Conservation (phyloP, 2,797 vertebrate genomes). For the Morus bassanus region DNA sequence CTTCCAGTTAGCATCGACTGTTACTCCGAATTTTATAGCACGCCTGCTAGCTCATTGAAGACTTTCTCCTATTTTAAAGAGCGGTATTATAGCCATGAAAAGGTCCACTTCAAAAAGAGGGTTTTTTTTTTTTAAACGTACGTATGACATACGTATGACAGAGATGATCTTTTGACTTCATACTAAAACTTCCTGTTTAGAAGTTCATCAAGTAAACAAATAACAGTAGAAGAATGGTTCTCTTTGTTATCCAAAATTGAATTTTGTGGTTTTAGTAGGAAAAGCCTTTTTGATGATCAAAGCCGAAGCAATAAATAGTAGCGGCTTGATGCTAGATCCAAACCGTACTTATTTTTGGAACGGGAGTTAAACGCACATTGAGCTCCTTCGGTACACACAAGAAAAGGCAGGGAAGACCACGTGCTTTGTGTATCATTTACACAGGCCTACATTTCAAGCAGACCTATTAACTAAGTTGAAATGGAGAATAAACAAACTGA, state of each 20-base stretch:
- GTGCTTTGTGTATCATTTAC: not conserved
- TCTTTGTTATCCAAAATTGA: constrained; percentile 36
- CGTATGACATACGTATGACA: not conserved
- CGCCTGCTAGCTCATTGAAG: not conserved
- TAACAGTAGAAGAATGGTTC: not conserved
- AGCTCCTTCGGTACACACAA: not conserved
- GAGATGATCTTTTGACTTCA: not conserved
- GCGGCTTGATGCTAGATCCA: not conserved
- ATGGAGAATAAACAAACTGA: not conserved
- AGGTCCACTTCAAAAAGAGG: not conserved
- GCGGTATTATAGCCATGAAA: not conserved
- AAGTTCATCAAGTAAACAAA: constrained; percentile 18
- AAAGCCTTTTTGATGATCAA: constrained; percentile 53
- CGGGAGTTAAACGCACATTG: not conserved
- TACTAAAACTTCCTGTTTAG: constrained; percentile 12
- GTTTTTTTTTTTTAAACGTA: not conserved
- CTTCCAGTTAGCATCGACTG: not conserved
- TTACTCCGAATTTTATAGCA: rapidly evolving
- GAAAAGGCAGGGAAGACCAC: not conserved
- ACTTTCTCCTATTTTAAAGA: not conserved
- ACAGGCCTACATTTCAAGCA: not conserved
- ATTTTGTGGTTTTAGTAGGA: constrained; percentile 31
- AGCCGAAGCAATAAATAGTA: constrained; percentile 40
- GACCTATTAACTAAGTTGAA: not conserved
- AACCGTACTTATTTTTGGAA: constrained; percentile 24